phyloP scores from a whole-genome alignment of 2,888 invertebrate species.

The Diogma glabrata region DNA sequence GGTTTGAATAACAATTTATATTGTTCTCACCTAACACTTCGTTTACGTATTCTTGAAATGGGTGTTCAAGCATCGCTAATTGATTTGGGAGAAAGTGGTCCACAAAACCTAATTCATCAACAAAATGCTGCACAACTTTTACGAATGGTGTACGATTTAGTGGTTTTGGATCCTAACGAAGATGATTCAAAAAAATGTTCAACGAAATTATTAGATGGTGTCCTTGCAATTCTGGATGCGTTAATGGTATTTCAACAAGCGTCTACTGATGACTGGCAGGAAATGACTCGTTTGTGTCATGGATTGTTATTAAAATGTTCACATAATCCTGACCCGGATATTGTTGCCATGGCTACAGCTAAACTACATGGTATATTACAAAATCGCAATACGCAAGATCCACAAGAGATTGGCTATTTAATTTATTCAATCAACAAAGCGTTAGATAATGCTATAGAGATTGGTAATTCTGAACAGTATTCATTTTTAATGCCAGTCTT shows the following conservation, averaged over 20 bases:
- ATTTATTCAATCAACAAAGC: conserved; percentile 38
- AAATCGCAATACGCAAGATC: conserved; percentile 41
- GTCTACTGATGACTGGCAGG: conserved; percentile 41
- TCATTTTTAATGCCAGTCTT: conserved; percentile 49
- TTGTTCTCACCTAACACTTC: conserved; percentile 41
- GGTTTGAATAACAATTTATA: conserved; percentile 44
- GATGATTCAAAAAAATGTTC: conserved; percentile 41
- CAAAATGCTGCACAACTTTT: conserved; percentile 46
- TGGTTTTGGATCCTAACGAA: conserved; percentile 41
- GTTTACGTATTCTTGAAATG: conserved; percentile 46
- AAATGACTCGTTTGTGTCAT: conserved; percentile 43
- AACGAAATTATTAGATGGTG: conserved; percentile 42
- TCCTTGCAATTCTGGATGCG: conserved; percentile 41
- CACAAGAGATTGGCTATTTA: conserved; percentile 44
- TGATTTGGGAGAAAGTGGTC: conserved; percentile 43
- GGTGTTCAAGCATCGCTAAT: conserved; percentile 44
- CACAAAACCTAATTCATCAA: conserved; percentile 33
- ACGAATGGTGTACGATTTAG: conserved; percentile 45
- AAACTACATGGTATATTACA: conserved; percentile 47
- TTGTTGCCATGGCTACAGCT: conserved; percentile 49
- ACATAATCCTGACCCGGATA: conserved; percentile 38
- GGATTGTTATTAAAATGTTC: conserved; percentile 39
- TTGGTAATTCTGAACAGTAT: conserved; percentile 43
- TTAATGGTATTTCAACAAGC: conserved; percentile 44
- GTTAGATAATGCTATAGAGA: conserved; percentile 37